Base-by-base conservation (phyloP, 2,797 vertebrate genomes). In the Etheostoma nigrum region DNA sequence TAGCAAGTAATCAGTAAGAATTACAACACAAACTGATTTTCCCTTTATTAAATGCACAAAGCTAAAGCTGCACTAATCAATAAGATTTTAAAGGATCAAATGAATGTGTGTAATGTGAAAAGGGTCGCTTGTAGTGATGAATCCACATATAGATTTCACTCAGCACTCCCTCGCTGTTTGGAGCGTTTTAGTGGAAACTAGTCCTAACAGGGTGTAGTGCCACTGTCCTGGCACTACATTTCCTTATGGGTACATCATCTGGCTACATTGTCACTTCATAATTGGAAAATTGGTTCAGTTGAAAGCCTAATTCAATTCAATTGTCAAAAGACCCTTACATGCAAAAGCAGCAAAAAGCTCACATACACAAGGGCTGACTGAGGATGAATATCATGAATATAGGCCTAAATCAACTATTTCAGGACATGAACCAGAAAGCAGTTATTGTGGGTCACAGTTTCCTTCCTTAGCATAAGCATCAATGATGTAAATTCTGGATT, bases 401-500 rank as follows among this genome's bases (percentile, higher is more conserved):
- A 19, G 23, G 5, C 47, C 58, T 66, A 6, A 59, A 70, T 72
- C n/a, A 27, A 72, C 58, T 18, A 52, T 58, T 72, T 66, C 49
- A 69, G 58, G 49, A 33, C 8, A 13, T 12, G 14, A 53, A 44
- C 52, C 16, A n/a, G 52, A 14, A 10, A 57, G 23, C 33, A 11
- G 61, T 47, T 47, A 55, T 21, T 30, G 62, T 0, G 2, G 18
- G 53, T 1, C 57, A 21, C 61, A 1, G 23, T 33, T 49, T 55
- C 69, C n/a, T 65, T 54, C 47, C 53, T 71, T 58, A 62, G 66
- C 23, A 19, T 10, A 0, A 33, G 52, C 73, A 78, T 78, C 68
- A 84, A 53, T 78, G 60, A 81, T 49, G 44, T 67, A 72, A 57
- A 2, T 21, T 55, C 25, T 45, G 23, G 74, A 63, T 71, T 36